Evolutionary conservation across 2,888 invertebrate genomes (phyloP), one percentile per base, ranked within the genome.

Genomic region (Noctua janthe): DNA sequence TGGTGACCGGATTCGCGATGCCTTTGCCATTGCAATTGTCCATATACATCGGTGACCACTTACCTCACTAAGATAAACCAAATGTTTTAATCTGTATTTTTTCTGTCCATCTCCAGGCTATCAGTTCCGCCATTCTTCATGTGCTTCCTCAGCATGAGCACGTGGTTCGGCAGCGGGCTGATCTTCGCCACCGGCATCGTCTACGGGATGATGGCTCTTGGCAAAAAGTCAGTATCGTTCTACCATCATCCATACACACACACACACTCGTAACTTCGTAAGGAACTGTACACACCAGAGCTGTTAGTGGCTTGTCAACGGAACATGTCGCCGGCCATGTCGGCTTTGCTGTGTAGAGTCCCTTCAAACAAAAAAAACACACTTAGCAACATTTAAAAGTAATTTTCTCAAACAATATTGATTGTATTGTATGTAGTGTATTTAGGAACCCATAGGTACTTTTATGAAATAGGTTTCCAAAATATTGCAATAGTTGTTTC

Each of bases 191-290:
- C 99, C 78, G 99, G 99, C 80, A 97, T 98, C 85, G 96, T 99
- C 81, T 99, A 99, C 95, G 99, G 99, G 90, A 98, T 99, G 98
- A 99, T 99, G 98, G 98, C 99, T 76, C 97, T 99, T 85, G 99
- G 99, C 88, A 99, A 98, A 97, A 99, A 99, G 99, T 99, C 97
- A 98, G 99, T 98, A 92, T 72, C 73, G n/a, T 35, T 47, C 51
- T 71, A 62, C 49, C 13, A 35, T 29, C 10, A 71, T n/a, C 5
- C 20, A 64, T 39, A 0, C 39, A 39, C 5, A n/a, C 17, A 47
- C 47, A n/a, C n/a, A 29, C 29, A 29, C 29, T 29, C 29, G 29
- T 29, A 29, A 29, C 29, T 29, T 29, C 43, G 20, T 66, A 8
- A 66, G 10, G 35, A 35, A 66, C 66, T 66, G 2, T 66, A 39